phyloP scores from a whole-genome alignment of 1,140 invertebrate species.

The Nilaparvata lugens region DNA sequence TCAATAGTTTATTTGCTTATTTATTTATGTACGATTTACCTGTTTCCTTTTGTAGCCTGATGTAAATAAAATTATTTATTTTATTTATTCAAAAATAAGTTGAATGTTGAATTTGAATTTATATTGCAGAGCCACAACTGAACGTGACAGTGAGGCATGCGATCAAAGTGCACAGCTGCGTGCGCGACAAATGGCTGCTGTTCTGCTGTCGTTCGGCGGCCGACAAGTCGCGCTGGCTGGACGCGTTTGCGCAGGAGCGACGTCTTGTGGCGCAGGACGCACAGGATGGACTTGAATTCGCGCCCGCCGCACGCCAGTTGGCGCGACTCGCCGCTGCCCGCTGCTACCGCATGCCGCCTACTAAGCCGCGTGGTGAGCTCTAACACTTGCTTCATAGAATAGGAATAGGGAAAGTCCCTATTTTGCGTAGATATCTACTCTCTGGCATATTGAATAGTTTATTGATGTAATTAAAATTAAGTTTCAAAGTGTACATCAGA shows the following conservation, averaged over 20 bases:
- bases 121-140: constrained; percentile 43
- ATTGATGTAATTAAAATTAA: too few species aligned
- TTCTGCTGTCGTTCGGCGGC: constrained; percentile 53
- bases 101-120: constrained; percentile 1
- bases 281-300: constrained; percentile 45
- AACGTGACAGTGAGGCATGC: constrained; percentile 53
- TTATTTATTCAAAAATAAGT: constrained; percentile 2
- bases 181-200: constrained; percentile 55
- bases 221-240: constrained; percentile 58
- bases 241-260: constrained; percentile 52
- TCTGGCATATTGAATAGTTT: too few species aligned
- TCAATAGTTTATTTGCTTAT: too few species aligned
- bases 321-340: constrained; percentile 43
- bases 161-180: constrained; percentile 49
- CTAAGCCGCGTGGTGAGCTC: constrained; percentile 46
- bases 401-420: too few species aligned
- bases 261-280: constrained; percentile 43
- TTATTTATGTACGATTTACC: too few species aligned
- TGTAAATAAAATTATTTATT: background rate
- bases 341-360: constrained; percentile 43
- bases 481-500: too few species aligned
- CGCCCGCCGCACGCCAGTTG: constrained; percentile 43
- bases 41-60: background rate
- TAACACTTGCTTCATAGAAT: too few species aligned
- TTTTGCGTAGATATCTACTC: too few species aligned